Evolutionary conservation across 2,888 invertebrate species (phyloP).

Genomic region (Xanthorhoe designata): DNA sequence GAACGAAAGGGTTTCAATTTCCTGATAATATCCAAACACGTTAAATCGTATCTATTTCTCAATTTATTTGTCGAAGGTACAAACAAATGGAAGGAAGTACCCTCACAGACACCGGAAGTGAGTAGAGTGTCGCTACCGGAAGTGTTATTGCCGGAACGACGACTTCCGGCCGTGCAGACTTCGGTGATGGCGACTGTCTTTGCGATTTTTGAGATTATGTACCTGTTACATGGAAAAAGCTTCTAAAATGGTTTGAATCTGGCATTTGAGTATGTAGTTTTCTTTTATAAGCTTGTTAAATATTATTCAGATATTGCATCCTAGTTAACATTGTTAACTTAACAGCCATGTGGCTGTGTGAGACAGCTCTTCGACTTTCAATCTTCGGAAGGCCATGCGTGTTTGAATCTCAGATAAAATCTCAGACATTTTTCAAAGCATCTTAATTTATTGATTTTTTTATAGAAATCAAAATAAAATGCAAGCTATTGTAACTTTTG

Average conservation of each 20-base stretch:
- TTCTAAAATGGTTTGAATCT: conserved; percentile 24
- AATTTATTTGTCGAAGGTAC: conserved; percentile 74
- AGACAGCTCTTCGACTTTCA: no score
- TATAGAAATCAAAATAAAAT: no score
- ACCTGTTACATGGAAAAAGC: conserved; percentile 41
- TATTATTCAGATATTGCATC: neutral
- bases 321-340: no score
- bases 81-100: conserved; percentile 80
- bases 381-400: no score
- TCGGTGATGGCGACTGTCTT: conserved; percentile 66
- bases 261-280: neutral
- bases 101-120: conserved; percentile 78
- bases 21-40: conserved; percentile 17
- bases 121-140: conserved; percentile 82
- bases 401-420: no score
- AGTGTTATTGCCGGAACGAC: conserved; percentile 84
- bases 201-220: conserved; percentile 57
- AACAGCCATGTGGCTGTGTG: no score
- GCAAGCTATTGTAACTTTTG: no score
- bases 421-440: no score
- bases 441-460: no score
- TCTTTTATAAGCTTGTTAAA: neutral
- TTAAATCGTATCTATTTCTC: conserved; percentile 48
- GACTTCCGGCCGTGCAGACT: conserved; percentile 80
- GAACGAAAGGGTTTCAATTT: conserved; percentile 25